phyloP scores from a whole-genome alignment of 2,113 vertebrate species.

The Syngnathus typhle region DNA sequence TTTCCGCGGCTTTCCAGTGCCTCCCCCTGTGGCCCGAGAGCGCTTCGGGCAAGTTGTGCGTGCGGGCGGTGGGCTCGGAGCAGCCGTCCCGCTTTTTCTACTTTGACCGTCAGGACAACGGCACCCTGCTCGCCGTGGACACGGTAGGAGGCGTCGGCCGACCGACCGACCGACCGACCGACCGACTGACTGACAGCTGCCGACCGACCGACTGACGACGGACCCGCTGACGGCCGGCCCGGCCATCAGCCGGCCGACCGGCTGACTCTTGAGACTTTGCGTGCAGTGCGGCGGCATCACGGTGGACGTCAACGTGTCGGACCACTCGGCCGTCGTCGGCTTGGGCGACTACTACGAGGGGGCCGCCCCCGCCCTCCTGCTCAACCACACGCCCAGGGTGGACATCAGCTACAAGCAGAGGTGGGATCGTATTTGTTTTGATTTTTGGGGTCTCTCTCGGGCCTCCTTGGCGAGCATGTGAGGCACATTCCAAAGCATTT shows the following conservation, averaged over 20 bases:
- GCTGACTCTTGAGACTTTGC: neutral
- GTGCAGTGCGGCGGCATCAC: slow-evolving; percentile 81
- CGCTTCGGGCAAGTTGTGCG: slow-evolving; percentile 78
- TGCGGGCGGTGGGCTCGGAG: slow-evolving; percentile 81
- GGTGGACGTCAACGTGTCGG: slow-evolving; percentile 81
- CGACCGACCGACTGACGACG: too few relatives aligned
- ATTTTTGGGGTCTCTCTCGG: too few relatives aligned
- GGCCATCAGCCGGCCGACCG: too few relatives aligned
- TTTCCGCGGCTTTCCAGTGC: slow-evolving; percentile 66
- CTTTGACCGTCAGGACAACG: slow-evolving; percentile 84
- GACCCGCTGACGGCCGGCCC: too few relatives aligned
- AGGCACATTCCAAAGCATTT: too few relatives aligned
- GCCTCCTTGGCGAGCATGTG: too few relatives aligned
- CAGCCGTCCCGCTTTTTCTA: slow-evolving; percentile 79
- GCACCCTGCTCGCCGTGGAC: slow-evolving; percentile 83
- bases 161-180: too few relatives aligned
- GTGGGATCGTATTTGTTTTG: slow-evolving; percentile 23
- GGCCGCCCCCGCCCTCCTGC: slow-evolving; percentile 84
- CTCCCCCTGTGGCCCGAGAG: slow-evolving; percentile 94
- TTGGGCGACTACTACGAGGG: slow-evolving; percentile 90
- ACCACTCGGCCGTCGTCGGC: slow-evolving; percentile 81
- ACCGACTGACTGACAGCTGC: too few relatives aligned
- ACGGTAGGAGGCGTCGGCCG: slow-evolving; percentile 69
- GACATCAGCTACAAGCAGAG: slow-evolving; percentile 72
- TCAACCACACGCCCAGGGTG: slow-evolving; percentile 83